phyloP scores from a whole-genome alignment of 2,888 invertebrate species.

The Idaea biselata region DNA sequence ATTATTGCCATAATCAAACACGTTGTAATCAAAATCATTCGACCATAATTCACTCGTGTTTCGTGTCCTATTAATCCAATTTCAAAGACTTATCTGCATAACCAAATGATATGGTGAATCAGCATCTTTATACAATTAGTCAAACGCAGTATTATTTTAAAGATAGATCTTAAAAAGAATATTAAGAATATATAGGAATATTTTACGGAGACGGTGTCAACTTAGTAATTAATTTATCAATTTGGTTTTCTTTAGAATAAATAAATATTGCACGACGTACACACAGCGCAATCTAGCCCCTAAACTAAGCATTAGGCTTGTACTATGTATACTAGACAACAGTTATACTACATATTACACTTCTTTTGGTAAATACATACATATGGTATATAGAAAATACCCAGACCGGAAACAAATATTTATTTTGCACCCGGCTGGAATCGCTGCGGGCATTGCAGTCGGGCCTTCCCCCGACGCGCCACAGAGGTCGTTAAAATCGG shows the following conservation, averaged over 20 bases:
- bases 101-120: slow-evolving; percentile 13
- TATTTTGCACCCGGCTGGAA: no score
- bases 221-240: neutral
- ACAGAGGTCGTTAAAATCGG: neutral
- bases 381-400: no score
- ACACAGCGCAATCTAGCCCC: no score
- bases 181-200: no score
- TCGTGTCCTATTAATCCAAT: slow-evolving; percentile 23
- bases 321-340: no score
- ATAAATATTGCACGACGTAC: no score
- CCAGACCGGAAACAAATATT: no score
- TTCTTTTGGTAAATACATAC: no score
- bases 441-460: no score
- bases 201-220: neutral
- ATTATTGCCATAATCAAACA: slow-evolving; percentile 17
- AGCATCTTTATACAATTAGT: neutral
- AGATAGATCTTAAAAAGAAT: neutral
- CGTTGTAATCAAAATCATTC: slow-evolving; percentile 13
- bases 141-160: neutral
- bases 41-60: slow-evolving; percentile 19
- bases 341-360: no score
- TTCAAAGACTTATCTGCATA: slow-evolving; percentile 18
- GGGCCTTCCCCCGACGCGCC: no score
- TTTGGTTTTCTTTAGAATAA: neutral
- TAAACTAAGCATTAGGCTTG: no score